These are phyloP conservation scores for Ophonus ardosiacus DNA, from an alignment of 2,888 invertebrate species.

Conservation along the genomic window DNA sequence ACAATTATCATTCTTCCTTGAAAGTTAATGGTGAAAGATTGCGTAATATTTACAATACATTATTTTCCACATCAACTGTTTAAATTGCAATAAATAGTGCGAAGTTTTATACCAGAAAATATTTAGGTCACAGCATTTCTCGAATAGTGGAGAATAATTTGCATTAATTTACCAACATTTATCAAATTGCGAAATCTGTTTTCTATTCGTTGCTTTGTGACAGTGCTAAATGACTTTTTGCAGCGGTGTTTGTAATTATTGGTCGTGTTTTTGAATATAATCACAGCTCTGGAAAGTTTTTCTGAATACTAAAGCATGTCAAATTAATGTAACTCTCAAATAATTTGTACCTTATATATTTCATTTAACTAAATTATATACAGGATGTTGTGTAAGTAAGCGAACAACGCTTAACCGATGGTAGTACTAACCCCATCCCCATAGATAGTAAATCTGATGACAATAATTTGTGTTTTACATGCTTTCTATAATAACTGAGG, in stretches of 20 bases:
- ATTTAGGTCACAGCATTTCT: conserved; percentile 33
- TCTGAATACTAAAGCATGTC: no score
- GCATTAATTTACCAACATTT: conserved; percentile 34
- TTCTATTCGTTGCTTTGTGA: conserved; percentile 1
- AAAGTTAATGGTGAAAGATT: not conserved
- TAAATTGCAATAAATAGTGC: conserved; percentile 18
- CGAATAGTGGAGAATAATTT: conserved; percentile 38
- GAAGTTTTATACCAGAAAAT: not conserved
- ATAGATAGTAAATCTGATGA: no score
- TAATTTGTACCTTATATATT: no score
- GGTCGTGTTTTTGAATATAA: not conserved
- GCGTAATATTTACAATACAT: not conserved
- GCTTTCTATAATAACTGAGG: no score
- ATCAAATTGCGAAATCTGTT: conserved; percentile 3
- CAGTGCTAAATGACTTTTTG: not conserved
- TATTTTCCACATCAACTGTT: not conserved
- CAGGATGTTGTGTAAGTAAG: no score
- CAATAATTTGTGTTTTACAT: no score
- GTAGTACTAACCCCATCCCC: no score
- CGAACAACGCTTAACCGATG: no score
- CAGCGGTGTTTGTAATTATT: not conserved
- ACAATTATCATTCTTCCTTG: not conserved
- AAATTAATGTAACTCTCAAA: no score
- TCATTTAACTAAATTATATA: no score
- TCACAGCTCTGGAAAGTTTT: not conserved